A percentile compares a stretch with the other conserved stretches of the same genome.
phyloP scores from a whole-genome alignment of 2,797 vertebrate species.

The Euphonia xanthogaster region DNA sequence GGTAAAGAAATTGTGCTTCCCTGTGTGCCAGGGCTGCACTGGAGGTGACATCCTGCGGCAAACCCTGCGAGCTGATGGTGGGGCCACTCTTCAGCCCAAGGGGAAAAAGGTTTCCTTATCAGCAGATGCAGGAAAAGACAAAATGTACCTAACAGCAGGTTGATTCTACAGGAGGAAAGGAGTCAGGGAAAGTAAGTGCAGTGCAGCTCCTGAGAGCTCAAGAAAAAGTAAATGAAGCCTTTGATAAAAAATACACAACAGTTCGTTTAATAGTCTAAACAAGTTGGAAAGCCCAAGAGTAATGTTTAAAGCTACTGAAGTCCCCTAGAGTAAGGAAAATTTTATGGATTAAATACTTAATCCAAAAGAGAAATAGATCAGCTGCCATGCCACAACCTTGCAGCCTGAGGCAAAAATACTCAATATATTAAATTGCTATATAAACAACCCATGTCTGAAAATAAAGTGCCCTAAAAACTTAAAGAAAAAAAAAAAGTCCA shows the following conservation, averaged over 20 bases:
- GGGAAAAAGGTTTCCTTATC: background rate
- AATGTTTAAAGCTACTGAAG: constrained; percentile 7
- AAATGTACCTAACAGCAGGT: background rate
- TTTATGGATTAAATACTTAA: constrained; percentile 55
- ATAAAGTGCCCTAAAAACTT: background rate
- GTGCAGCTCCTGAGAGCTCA: background rate
- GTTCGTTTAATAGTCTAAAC: constrained; percentile 14
- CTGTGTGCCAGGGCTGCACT: background rate
- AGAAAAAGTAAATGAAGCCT: constrained; percentile 8
- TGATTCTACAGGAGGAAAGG: background rate
- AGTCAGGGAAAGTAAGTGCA: fast-evolving
- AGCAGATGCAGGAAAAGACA: background rate
- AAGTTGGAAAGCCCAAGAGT: constrained; percentile 29
- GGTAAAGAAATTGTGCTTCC: background rate
- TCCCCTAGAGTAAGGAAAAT: constrained; percentile 30
- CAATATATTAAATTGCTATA: constrained; percentile 2
- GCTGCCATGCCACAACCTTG: constrained; percentile 27
- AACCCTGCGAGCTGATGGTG: background rate
- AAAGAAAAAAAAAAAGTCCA: background rate
- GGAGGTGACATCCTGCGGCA: background rate
- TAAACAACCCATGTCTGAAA: constrained; percentile 32
- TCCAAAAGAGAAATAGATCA: constrained; percentile 41
- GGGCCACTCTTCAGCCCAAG: background rate
- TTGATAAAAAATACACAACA: background rate
- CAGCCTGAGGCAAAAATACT: constrained; percentile 28